phyloP scores from a whole-genome alignment of 2,888 invertebrate genomes.

The Synanthedon formicaeformis region DNA sequence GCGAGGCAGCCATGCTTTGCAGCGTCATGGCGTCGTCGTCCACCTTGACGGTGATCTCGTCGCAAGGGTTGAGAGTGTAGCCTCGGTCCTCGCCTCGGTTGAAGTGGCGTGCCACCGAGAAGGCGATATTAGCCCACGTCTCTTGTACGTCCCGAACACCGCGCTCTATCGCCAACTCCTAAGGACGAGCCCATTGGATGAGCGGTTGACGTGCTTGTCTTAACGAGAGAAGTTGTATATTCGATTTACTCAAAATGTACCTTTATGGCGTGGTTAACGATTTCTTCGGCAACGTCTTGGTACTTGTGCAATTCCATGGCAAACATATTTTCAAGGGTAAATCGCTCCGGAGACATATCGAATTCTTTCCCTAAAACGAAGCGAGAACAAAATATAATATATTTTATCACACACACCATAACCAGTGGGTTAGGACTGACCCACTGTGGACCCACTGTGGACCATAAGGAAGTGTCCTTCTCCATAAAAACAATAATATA shows the following conservation, averaged over 20 bases:
- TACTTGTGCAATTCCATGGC: constrained; percentile 90
- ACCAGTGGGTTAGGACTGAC: too few relatives aligned
- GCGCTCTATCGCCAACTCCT: constrained; percentile 89
- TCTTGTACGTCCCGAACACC: constrained; percentile 87
- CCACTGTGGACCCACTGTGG: too few relatives aligned
- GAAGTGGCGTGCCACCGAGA: constrained; percentile 75
- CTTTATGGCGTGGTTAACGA: constrained; percentile 89
- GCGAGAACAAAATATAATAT: too few relatives aligned
- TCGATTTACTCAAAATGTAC: constrained; percentile 16
- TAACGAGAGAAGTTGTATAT: too few relatives aligned
- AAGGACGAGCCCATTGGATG: background rate
- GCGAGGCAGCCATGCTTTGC: constrained; percentile 91
- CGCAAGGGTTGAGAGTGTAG: constrained; percentile 81
- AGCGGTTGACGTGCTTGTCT: background rate
- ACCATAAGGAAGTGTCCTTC: too few relatives aligned
- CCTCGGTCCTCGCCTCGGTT: constrained; percentile 86
- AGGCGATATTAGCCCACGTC: constrained; percentile 75
- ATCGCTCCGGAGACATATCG: constrained; percentile 90
- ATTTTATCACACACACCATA: too few relatives aligned
- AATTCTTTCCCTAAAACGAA: constrained; percentile 73
- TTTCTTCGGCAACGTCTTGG: constrained; percentile 86
- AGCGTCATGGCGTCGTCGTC: constrained; percentile 92
- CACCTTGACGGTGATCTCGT: constrained; percentile 83
- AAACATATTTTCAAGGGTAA: constrained; percentile 93
- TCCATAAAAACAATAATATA: too few relatives aligned